A percentile compares a stretch with the other conserved stretches of the same genome.
Evolutionary conservation across 2,113 vertebrate species (phyloP).

Genomic region (Saimiri boliviensis): DNA sequence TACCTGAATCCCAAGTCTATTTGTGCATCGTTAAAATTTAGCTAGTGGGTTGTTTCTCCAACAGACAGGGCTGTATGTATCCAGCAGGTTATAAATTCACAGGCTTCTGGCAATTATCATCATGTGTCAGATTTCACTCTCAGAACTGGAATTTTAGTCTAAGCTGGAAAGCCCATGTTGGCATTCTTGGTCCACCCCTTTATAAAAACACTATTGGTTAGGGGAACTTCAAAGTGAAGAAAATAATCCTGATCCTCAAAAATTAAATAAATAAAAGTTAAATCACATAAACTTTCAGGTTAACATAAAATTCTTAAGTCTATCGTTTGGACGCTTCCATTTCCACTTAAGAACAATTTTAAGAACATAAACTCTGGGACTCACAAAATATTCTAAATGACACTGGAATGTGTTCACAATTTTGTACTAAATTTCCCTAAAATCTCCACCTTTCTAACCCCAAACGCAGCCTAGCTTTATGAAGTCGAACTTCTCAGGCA

Average conservation of each 20-base stretch:
- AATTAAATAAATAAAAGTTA: too few relatives aligned
- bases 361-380: background rate
- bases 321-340: background rate
- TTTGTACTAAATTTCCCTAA: background rate
- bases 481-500: background rate
- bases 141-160: background rate
- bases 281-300: background rate
- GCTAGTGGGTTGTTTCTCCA: background rate
- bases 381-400: background rate
- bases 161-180: background rate
- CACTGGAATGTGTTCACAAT: background rate
- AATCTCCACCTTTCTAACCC: background rate
- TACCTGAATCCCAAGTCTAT: background rate
- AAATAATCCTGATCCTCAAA: background rate
- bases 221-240: background rate
- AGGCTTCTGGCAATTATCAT: background rate
- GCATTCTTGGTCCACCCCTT: background rate
- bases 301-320: background rate
- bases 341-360: background rate
- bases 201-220: background rate
- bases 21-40: background rate
- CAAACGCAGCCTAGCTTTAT: background rate
- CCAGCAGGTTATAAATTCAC: background rate
- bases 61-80: too few relatives aligned
- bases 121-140: background rate